Percentiles rank a stretch among this genome's conserved stretches.
These are phyloP conservation scores for Chrysina gloriosa DNA, from an alignment of 2,888 invertebrate species.

Conservation along the genomic window DNA sequence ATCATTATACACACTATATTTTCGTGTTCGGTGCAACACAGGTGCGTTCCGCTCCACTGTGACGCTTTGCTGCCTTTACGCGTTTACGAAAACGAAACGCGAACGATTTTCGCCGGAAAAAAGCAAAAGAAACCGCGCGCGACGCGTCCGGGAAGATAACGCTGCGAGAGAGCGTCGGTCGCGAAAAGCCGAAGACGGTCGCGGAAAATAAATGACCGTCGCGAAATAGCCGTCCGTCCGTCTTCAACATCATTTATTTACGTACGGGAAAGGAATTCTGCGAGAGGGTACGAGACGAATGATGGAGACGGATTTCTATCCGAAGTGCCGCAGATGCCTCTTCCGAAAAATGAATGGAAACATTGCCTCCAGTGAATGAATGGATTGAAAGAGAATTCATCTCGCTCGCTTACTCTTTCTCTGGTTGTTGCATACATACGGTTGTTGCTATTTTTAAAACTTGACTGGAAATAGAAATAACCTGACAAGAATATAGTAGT, in stretches of 20 bases:
- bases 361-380: conserved; percentile 1
- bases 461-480: conserved; percentile 35
- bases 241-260: neutral
- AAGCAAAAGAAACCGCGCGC: conserved; percentile 26
- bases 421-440: conserved; percentile 25
- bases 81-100: neutral
- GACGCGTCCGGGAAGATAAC: conserved; percentile 1
- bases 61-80: conserved; percentile 10
- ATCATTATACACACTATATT: conserved; percentile 48
- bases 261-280: neutral
- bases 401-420: conserved; percentile 11
- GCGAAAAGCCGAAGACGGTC: neutral
- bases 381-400: conserved; percentile 2
- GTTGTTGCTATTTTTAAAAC: conserved; percentile 33
- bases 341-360: conserved; percentile 12
- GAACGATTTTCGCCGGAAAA: neutral
- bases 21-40: conserved; percentile 53
- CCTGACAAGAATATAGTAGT: conserved; percentile 12
- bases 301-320: neutral
- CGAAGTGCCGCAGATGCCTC: conserved; percentile 5
- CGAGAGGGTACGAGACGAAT: too few species aligned
- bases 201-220: conserved; percentile 2
- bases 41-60: conserved; percentile 50
- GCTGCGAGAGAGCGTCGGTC: neutral
- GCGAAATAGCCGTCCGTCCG: neutral